phyloP scores from a whole-genome alignment of 2,888 invertebrate genomes.

The Spodoptera littoralis region DNA sequence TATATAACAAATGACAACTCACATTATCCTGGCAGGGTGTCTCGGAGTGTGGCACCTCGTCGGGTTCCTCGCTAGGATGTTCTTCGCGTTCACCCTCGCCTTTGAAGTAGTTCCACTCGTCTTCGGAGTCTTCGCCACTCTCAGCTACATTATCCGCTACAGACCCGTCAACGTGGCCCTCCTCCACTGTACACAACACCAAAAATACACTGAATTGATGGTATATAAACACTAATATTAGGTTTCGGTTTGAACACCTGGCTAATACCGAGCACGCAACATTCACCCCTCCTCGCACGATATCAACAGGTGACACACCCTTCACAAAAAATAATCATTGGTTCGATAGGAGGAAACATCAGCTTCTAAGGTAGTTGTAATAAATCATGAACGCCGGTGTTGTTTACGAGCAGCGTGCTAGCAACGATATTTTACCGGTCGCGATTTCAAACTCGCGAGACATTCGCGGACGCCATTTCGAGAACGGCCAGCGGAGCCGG shows the following conservation, averaged over 20 bases:
- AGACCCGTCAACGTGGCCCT: constrained; percentile 84
- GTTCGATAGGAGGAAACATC: constrained; percentile 51
- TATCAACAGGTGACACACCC: constrained; percentile 87
- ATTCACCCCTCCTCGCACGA: constrained; percentile 59
- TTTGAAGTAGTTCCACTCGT: constrained; percentile 96
- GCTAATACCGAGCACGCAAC: constrained; percentile 61
- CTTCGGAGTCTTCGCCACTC: constrained; percentile 93
- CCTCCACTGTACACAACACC: constrained; percentile 79
- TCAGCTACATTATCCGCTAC: constrained; percentile 93
- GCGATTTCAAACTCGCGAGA: constrained; percentile 83
- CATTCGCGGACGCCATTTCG: constrained; percentile 86
- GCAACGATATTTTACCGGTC: constrained; percentile 83
- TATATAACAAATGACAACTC: constrained; percentile 53
- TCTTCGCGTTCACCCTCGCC: constrained; percentile 90
- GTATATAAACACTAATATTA: constrained; percentile 38
- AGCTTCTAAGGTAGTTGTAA: constrained; percentile 38
- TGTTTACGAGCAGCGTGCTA: constrained; percentile 65
- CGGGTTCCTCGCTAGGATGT: constrained; percentile 88
- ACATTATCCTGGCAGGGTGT: constrained; percentile 86
- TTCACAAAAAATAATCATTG: constrained; percentile 57
- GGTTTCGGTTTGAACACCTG: constrained; percentile 59
- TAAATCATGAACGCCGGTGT: constrained; percentile 60
- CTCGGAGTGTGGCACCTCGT: constrained; percentile 84
- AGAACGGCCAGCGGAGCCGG: constrained; percentile 63
- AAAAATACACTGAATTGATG: constrained; percentile 60